Percentiles rank a stretch among this genome's conserved stretches.
These are phyloP conservation scores for Liasis olivaceus DNA, from an alignment of 2,797 vertebrate species.

Conservation along the genomic window DNA sequence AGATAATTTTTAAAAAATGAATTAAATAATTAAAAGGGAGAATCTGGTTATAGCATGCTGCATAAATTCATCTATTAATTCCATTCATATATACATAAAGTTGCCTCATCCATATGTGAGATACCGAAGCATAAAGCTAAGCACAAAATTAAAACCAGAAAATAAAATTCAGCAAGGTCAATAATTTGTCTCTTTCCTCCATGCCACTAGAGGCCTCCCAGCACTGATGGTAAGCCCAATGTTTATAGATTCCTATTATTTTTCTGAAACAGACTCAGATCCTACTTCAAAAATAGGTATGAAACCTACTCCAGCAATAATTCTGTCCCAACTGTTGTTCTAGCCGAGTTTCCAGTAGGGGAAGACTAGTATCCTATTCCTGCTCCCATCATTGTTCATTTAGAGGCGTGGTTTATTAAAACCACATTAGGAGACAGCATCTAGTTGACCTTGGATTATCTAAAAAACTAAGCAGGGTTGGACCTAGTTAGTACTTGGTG, in stretches of 20 bases:
- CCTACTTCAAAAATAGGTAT: neutral
- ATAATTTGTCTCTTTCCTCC: neutral
- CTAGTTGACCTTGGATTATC: too few species aligned
- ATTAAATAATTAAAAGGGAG: neutral
- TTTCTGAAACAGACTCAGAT: neutral
- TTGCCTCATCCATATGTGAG: neutral
- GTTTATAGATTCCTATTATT: neutral
- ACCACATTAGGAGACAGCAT: too few species aligned
- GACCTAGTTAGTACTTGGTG: too few species aligned
- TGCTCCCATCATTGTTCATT: neutral
- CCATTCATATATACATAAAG: neutral
- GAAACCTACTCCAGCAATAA: neutral
- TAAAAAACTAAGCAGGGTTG: too few species aligned
- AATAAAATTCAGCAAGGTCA: neutral
- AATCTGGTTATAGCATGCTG: too few species aligned
- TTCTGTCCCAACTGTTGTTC: neutral
- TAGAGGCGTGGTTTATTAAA: neutral
- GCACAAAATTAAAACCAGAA: neutral
- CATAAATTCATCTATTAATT: neutral
- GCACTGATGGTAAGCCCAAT: neutral
- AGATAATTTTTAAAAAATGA: too few species aligned
- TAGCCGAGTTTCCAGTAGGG: neutral
- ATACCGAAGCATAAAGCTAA: neutral
- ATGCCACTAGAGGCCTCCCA: neutral
- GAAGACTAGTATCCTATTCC: neutral